A percentile compares a stretch with the other conserved stretches of the same genome.
These are phyloP conservation scores for Siniperca scherzeri DNA, from an alignment of 2,797 vertebrate genomes.

Conservation along the genomic window DNA sequence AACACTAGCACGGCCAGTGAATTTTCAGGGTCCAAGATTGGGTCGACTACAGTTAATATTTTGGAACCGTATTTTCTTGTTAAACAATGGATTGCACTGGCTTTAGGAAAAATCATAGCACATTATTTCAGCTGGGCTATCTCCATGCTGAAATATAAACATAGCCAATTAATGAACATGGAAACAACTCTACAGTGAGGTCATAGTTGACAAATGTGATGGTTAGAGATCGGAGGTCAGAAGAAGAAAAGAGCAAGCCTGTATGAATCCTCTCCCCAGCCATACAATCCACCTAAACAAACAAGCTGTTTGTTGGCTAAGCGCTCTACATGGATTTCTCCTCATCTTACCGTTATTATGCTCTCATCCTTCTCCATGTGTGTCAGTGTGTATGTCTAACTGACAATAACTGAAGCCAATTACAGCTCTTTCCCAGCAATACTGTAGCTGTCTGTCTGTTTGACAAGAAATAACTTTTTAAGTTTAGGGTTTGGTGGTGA, in stretches of 20 bases:
- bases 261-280: constrained; percentile 14
- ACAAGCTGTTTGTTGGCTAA: constrained; percentile 52
- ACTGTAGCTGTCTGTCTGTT: constrained; percentile 48
- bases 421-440: constrained; percentile 39
- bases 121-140: not conserved
- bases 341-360: constrained; percentile 33
- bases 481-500: constrained; percentile 25
- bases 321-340: constrained; percentile 39
- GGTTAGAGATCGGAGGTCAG: not conserved
- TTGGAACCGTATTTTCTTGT: not conserved
- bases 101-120: not conserved
- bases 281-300: constrained; percentile 32
- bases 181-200: constrained; percentile 9
- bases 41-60: not conserved
- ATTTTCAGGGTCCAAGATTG: not conserved
- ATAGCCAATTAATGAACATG: constrained; percentile 16
- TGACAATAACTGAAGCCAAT: constrained; percentile 53
- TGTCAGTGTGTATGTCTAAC: constrained; percentile 37
- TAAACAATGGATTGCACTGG: not conserved
- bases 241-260: not conserved
- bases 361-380: constrained; percentile 14
- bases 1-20: not conserved
- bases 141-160: not conserved
- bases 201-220: constrained; percentile 2
- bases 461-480: constrained; percentile 53